phyloP scores from a whole-genome alignment of 2,888 invertebrate genomes.

The Incurvaria masculella region DNA sequence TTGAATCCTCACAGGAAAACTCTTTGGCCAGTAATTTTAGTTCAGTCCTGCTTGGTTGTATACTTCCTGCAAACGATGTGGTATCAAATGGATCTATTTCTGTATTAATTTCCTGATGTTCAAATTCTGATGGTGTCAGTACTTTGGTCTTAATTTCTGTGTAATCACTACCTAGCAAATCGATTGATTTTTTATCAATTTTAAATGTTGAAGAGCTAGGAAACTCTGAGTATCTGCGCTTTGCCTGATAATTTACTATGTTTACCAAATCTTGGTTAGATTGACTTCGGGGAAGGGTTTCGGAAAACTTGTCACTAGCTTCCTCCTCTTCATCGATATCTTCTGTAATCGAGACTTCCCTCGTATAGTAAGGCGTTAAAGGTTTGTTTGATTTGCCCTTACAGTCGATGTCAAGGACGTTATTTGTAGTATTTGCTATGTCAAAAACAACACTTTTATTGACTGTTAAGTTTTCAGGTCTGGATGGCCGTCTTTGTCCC shows the following conservation, averaged over 20 bases:
- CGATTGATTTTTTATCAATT: slow-evolving; percentile 27
- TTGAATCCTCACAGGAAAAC: slow-evolving; percentile 55
- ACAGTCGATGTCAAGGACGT: slow-evolving; percentile 48
- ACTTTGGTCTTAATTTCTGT: slow-evolving; percentile 57
- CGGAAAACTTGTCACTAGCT: slow-evolving; percentile 66
- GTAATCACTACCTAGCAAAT: slow-evolving; percentile 35
- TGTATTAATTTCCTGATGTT: slow-evolving; percentile 29
- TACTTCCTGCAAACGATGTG: slow-evolving; percentile 73
- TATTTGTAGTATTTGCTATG: slow-evolving; percentile 32
- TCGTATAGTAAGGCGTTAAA: slow-evolving; percentile 76
- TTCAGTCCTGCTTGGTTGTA: slow-evolving; percentile 75
- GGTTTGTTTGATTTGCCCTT: slow-evolving; percentile 68
- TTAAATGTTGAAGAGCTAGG: slow-evolving; percentile 27
- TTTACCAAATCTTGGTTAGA: slow-evolving; percentile 65
- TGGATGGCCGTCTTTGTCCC: slow-evolving; percentile 56
- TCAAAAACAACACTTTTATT: slow-evolving; percentile 54
- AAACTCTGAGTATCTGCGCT: slow-evolving; percentile 53
- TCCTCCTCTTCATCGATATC: slow-evolving; percentile 54
- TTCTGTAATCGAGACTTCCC: slow-evolving; percentile 58
- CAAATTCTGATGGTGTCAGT: slow-evolving; percentile 58
- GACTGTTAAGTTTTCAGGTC: slow-evolving; percentile 57
- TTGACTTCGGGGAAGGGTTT: slow-evolving; percentile 50
- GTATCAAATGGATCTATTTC: slow-evolving; percentile 84
- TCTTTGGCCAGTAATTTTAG: slow-evolving; percentile 74
- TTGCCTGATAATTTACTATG: slow-evolving; percentile 35